phyloP scores from a whole-genome alignment of 2,797 vertebrate genomes.

The Enteromius treurensis region DNA sequence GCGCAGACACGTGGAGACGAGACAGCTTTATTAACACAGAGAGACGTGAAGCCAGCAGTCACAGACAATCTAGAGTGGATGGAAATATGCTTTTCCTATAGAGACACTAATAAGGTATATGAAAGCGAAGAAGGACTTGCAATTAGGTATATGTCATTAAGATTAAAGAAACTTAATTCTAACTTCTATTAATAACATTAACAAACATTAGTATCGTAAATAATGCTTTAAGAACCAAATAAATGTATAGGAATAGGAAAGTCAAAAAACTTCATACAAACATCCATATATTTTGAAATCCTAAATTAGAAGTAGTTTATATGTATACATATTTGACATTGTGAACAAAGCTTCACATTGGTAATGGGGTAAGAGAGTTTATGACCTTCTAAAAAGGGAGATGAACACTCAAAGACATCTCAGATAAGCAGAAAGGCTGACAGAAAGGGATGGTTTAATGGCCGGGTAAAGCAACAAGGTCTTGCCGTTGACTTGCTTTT shows the following conservation, averaged over 20 bases:
- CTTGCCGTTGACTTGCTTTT: conserved; percentile 7
- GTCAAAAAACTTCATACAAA: not conserved
- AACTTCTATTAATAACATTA: not conserved
- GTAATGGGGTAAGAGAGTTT: not conserved
- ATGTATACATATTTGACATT: conserved; percentile 1
- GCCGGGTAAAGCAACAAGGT: conserved; percentile 32
- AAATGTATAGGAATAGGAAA: not conserved
- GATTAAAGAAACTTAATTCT: not conserved
- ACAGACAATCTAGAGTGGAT: not conserved
- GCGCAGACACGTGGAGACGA: conserved; percentile 69
- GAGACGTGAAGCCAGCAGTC: conserved; percentile 63
- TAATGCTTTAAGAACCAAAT: not conserved
- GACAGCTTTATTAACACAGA: conserved; percentile 80
- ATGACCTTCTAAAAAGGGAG: conserved; percentile 27
- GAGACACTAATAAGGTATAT: not conserved
- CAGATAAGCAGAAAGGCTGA: conserved; percentile 22
- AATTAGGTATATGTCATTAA: no score
- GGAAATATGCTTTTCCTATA: not conserved
- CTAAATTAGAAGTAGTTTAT: not conserved
- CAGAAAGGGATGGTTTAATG: conserved; percentile 31
- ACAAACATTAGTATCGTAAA: not conserved
- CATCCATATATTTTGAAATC: not conserved
- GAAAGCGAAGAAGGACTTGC: not conserved
- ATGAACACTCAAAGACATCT: conserved; percentile 30
- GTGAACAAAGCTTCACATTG: not conserved